A percentile compares a stretch with the other conserved stretches of the same genome.
Evolutionary conservation across 2,888 invertebrate species (phyloP).

Genomic region (Acleris holmiana): DNA sequence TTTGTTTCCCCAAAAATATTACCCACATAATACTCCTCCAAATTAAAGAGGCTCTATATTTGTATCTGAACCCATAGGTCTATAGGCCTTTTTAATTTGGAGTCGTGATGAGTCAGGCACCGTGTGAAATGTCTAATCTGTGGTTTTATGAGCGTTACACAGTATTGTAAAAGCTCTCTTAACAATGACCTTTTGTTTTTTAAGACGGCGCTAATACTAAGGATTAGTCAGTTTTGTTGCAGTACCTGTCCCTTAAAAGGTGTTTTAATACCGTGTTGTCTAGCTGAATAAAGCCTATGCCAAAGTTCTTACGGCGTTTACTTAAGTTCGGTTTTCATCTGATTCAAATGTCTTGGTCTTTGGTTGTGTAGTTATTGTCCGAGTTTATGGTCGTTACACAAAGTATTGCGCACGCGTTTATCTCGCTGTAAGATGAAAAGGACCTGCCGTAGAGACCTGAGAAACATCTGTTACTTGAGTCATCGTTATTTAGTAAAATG

Average conservation of each 20-base stretch:
- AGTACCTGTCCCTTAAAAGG: constrained; percentile 4
- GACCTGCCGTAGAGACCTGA: not conserved
- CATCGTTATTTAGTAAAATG: not conserved
- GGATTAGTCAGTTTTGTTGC: not conserved
- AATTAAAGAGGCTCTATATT: too few species aligned
- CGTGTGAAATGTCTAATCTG: constrained; percentile 47
- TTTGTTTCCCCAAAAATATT: constrained; percentile 54
- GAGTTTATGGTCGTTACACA: constrained; percentile 28
- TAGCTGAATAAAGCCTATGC: not conserved
- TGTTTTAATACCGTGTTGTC: constrained; percentile 3
- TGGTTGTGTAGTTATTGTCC: constrained; percentile 18
- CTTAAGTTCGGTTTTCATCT: not conserved
- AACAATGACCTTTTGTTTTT: constrained; percentile 21
- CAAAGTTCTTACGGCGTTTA: not conserved
- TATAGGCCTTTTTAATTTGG: too few species aligned
- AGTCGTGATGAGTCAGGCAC: constrained; percentile 47
- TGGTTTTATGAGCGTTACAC: constrained; percentile 49
- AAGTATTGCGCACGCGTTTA: constrained; percentile 20
- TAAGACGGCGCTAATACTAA: constrained; percentile 3
- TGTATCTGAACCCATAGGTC: too few species aligned
- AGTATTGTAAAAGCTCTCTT: constrained; percentile 33
- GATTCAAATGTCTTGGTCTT: not conserved
- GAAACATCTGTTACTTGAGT: constrained; percentile 13
- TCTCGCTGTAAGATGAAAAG: constrained; percentile 25
- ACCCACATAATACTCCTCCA: constrained; percentile 34